Conservation (phyloP, 1,140 invertebrate genomes). For the Drosophila busckii region DNA sequence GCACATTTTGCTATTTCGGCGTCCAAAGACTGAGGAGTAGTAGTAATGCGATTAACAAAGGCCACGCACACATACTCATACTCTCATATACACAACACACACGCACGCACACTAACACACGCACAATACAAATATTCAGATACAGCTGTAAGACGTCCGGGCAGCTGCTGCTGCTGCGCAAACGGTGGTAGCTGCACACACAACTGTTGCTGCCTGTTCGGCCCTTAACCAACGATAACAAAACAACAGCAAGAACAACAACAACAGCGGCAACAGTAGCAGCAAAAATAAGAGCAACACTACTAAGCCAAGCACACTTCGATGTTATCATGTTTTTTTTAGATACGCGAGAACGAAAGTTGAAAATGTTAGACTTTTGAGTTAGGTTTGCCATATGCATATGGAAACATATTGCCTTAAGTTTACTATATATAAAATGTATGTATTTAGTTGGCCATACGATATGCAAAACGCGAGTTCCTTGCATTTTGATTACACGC, state of each 20-base stretch:
- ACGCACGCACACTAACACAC: constrained; percentile 4
- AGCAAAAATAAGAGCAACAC: too few relatives aligned
- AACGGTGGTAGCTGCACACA: constrained; percentile 28
- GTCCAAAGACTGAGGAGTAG: constrained; percentile 75
- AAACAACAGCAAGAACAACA: constrained; percentile 27
- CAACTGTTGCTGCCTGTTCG: constrained; percentile 24
- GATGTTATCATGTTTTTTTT: too few relatives aligned
- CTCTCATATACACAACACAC: constrained; percentile 3
- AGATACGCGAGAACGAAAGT: too few relatives aligned
- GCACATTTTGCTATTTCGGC: constrained; percentile 83
- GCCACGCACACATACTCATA: constrained; percentile 7
- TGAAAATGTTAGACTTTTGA: too few relatives aligned
- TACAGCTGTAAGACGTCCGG: constrained; percentile 25
- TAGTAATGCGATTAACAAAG: constrained; percentile 6
- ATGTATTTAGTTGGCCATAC: neutral
- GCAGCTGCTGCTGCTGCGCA: constrained; percentile 29
- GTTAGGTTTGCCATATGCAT: constrained; percentile 10
- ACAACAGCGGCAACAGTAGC: constrained; percentile 34
- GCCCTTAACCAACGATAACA: neutral
- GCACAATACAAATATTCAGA: constrained; percentile 9
- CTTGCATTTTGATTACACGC: neutral
- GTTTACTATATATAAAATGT: neutral
- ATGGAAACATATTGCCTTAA: neutral
- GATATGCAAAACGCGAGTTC: neutral
- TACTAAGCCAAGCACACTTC: too few relatives aligned